Conservation (phyloP, 2,113 vertebrate genomes). For the Forbesichthys agassizii region DNA sequence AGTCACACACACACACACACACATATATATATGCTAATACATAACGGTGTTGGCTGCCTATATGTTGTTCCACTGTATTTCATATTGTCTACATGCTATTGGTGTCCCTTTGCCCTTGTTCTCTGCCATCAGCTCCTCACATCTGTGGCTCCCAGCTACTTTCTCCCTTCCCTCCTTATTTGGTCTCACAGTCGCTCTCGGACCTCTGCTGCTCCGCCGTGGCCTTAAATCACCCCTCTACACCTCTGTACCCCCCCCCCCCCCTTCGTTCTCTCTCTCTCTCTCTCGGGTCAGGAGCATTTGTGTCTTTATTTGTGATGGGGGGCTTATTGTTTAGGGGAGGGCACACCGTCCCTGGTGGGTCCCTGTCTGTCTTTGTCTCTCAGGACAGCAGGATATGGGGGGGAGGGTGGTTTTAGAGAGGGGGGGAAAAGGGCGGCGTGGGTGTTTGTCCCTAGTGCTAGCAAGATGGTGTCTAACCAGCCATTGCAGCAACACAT, state of each 20-base stretch:
- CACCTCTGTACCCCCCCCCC: slow-evolving; percentile 24
- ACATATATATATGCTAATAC: slow-evolving; percentile 51
- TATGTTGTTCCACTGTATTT: neutral
- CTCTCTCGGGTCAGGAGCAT: slow-evolving; percentile 41
- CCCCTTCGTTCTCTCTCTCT: slow-evolving; percentile 3
- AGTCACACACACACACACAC: slow-evolving; percentile 7
- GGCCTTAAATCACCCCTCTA: slow-evolving; percentile 55
- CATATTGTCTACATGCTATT: slow-evolving; percentile 2
- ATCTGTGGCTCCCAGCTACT: slow-evolving; percentile 61
- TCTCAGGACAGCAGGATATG: slow-evolving; percentile 16
- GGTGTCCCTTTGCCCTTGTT: slow-evolving; percentile 57
- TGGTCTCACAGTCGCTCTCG: neutral
- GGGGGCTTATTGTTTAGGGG: slow-evolving; percentile 20
- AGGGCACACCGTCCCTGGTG: slow-evolving; percentile 60
- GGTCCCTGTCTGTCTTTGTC: slow-evolving; percentile 62
- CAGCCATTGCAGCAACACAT: slow-evolving; percentile 54
- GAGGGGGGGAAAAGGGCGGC: slow-evolving; percentile 9
- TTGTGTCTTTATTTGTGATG: slow-evolving; percentile 65
- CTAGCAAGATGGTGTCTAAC: slow-evolving; percentile 48
- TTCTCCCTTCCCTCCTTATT: slow-evolving; percentile 16
- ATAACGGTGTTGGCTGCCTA: slow-evolving; percentile 19
- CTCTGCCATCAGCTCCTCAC: slow-evolving; percentile 51
- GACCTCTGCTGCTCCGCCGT: slow-evolving; percentile 43
- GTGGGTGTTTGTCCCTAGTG: slow-evolving; percentile 49
- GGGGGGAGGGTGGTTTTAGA: neutral